Conservation (phyloP, 2,113 vertebrate genomes). For the Gopherus flavomarginatus region DNA sequence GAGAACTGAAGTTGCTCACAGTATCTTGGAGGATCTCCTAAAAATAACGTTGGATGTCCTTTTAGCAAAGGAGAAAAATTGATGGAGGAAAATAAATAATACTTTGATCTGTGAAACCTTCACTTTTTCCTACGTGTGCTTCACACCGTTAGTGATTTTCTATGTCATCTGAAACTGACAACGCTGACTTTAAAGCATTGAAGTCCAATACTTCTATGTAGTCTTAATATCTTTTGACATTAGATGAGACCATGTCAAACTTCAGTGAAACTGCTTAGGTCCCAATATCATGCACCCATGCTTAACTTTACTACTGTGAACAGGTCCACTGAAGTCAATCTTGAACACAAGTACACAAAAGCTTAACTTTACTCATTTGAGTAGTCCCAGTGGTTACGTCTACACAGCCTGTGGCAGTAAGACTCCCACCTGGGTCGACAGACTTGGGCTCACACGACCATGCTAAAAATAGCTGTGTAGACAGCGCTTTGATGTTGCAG, state of each 20-base stretch:
- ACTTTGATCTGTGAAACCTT: not conserved
- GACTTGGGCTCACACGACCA: not conserved
- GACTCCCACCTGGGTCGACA: not conserved
- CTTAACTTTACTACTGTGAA: not conserved
- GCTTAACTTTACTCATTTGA: not conserved
- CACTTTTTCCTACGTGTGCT: rapidly evolving
- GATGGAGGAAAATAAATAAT: not conserved
- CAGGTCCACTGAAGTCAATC: rapidly evolving
- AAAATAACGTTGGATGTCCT: not conserved
- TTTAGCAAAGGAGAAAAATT: not conserved
- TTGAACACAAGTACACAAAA: not conserved
- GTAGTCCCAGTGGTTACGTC: not conserved
- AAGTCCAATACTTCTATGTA: not conserved
- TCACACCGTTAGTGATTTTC: not conserved
- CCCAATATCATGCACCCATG: rapidly evolving
- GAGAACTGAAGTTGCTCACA: not conserved
- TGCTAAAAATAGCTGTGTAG: not conserved
- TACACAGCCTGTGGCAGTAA: not conserved
- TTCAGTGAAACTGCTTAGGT: not conserved
- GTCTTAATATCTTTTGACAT: not conserved
- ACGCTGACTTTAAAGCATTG: not conserved
- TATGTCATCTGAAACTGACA: not conserved
- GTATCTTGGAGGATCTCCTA: not conserved
- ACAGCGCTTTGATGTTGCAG: not conserved
- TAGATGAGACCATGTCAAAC: not conserved